Evolutionary conservation across 92 coral and sea anemone genomes (phyloP).

Genomic region (Muricea muricata): DNA sequence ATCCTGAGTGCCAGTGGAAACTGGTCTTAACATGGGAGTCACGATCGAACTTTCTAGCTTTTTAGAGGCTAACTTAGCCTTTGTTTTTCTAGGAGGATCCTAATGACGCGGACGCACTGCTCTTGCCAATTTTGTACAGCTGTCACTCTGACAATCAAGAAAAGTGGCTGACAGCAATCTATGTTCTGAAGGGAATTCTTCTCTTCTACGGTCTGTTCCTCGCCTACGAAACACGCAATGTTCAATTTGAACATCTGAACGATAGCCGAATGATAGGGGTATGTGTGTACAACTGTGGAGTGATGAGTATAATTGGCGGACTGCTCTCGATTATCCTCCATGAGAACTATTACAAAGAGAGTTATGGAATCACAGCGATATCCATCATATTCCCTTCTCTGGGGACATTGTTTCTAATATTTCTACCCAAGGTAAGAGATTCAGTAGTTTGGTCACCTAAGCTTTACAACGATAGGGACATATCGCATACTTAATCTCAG

Average conservation of each 20-base stretch:
- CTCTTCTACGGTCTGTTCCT: conserved; percentile 89
- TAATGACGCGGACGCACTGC: conserved; percentile 29
- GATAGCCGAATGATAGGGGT: conserved; percentile 95
- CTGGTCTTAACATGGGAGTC: no score
- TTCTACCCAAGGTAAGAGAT: conserved; percentile 89
- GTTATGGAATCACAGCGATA: conserved; percentile 75
- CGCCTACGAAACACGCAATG: conserved; percentile 96
- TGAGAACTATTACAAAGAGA: conserved; percentile 64
- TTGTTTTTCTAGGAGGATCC: conserved; percentile 70
- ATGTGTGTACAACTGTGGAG: conserved; percentile 95
- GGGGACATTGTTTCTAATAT: conserved; percentile 81
- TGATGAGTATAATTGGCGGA: conserved; percentile 81
- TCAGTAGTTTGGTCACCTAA: no score
- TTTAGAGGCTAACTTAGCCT: no score
- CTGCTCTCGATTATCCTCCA: conserved; percentile 72
- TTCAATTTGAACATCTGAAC: conserved; percentile 89
- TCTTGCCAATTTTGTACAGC: conserved; percentile 56
- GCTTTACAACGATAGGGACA: no score
- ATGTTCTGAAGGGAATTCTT: conserved; percentile 84
- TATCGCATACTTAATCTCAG: no score
- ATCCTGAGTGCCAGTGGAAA: no score
- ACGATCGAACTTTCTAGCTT: no score
- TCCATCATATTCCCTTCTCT: conserved; percentile 90
- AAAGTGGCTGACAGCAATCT: conserved; percentile 81
- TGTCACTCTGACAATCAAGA: conserved; percentile 67